Evolutionary conservation across 1,140 invertebrate genomes (phyloP).

Genomic region (Drosophila littoralis): DNA sequence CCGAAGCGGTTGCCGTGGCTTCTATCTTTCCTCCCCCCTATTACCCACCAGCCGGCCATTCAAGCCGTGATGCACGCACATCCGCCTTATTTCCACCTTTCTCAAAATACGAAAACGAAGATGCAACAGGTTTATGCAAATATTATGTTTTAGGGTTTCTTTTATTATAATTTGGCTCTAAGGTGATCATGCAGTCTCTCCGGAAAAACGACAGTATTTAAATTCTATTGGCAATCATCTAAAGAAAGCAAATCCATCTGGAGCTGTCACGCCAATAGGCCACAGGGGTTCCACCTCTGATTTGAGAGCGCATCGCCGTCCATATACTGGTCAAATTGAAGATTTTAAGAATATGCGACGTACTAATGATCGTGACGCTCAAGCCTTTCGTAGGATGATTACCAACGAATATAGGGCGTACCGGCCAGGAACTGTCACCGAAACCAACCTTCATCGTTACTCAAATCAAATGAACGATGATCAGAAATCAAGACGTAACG

Average conservation of each 20-base stretch:
- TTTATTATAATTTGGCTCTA: not conserved
- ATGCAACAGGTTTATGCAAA: constrained; percentile 2
- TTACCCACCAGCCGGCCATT: too few relatives aligned
- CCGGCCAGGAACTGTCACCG: not conserved
- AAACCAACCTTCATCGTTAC: not conserved
- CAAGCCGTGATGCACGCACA: constrained; percentile 15
- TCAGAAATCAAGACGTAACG: not conserved
- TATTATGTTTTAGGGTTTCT: not conserved
- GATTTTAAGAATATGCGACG: constrained; percentile 1
- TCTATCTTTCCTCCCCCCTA: too few relatives aligned
- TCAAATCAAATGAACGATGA: not conserved
- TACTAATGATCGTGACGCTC: constrained; percentile 5
- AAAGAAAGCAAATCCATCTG: not conserved
- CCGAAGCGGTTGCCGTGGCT: not conserved
- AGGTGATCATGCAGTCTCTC: not conserved
- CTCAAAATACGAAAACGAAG: not conserved
- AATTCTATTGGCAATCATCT: not conserved
- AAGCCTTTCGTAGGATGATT: constrained; percentile 21
- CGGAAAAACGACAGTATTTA: too few relatives aligned
- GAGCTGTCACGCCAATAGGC: not conserved
- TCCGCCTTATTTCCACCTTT: constrained; percentile 41
- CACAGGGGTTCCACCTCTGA: not conserved
- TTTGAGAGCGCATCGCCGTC: constrained; percentile 11
- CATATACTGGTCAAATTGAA: not conserved
- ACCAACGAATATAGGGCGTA: constrained; percentile 24